Base-by-base conservation (phyloP, 2,797 vertebrate species). In the Phalloptychus januarius region DNA sequence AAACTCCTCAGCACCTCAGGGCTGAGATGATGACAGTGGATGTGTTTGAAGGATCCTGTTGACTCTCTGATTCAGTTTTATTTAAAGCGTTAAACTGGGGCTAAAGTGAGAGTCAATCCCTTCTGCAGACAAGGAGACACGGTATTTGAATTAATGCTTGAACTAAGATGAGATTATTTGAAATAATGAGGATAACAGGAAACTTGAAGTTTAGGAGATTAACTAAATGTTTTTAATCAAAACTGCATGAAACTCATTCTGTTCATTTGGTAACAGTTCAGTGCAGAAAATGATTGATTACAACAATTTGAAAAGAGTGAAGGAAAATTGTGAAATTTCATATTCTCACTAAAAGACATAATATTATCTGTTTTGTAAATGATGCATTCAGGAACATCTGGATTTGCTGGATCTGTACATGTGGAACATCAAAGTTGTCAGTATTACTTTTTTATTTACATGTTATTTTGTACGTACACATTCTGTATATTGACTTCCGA, bases 391-490 rank as follows among this genome's bases (percentile, higher is more conserved):
- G 67, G 72, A 85, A 75, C 65, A 78, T 72, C 81, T 72, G 15
- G n/a, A 75, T 83, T 42, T 54, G 48, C 72, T 73, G 72, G 48
- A 73, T 33, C 70, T 86, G 79, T 74, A 79, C 67, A 70, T 16
- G 8, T 58, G 71, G 71, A 78, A 77, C 74, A 83, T 81, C 67
- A 40, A 1, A 79, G 25, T 86, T 89, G 48, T 90, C 88, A 90
- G 93, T 93, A 89, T 93, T 92, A 92, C 75, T 77, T 84, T 83
- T 78, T 25, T 80, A 71, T 84, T 85, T 76, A 40, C 72, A 45
- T 83, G 82, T 63, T 82, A 75, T 88, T 82, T 84, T 86, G 65
- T 58, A 82, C 76, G 75, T 80, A 70, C 58, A 81, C 72, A 69
- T 82, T 72, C 44, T 87, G 75, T 84, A 72, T 85, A 80, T 90